Conservation (phyloP, 2,113 vertebrate genomes). For the Cygnus atratus region DNA sequence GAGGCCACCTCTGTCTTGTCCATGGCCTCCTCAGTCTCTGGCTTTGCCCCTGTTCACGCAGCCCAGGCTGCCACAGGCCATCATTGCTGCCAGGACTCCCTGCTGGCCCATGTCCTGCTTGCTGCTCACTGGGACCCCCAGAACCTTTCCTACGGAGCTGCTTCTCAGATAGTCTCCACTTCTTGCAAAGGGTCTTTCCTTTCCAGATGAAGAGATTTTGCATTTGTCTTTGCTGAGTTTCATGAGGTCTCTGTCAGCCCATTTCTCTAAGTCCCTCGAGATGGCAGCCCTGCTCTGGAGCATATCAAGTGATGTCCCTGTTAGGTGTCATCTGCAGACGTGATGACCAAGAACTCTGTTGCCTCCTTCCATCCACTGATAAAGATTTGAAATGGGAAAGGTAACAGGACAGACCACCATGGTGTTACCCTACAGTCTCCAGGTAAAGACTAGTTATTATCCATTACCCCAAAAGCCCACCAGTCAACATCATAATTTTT, state of each 20-base stretch:
- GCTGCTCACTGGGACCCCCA: background rate
- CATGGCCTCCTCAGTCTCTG: background rate
- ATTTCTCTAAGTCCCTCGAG: background rate
- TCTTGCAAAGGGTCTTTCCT: background rate
- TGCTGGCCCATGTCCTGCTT: background rate
- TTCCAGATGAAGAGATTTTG: background rate
- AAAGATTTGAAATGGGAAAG: background rate
- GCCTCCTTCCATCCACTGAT: background rate
- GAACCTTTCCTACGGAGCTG: background rate
- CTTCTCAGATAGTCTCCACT: background rate
- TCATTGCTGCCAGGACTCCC: rapidly evolving
- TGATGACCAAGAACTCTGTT: background rate
- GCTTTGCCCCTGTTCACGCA: background rate
- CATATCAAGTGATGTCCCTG: background rate
- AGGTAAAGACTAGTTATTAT: background rate
- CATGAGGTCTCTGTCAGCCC: background rate
- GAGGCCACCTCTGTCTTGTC: background rate
- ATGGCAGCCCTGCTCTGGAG: background rate
- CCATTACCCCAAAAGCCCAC: background rate
- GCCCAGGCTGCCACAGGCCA: background rate
- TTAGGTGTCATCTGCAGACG: background rate
- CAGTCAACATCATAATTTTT: background rate
- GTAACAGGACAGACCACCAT: background rate
- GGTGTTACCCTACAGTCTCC: background rate
- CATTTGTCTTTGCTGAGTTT: background rate